Evolutionary conservation across 2,888 invertebrate genomes (phyloP), one percentile per base, ranked within the genome.

Genomic region (Phymatocera aterrima): DNA sequence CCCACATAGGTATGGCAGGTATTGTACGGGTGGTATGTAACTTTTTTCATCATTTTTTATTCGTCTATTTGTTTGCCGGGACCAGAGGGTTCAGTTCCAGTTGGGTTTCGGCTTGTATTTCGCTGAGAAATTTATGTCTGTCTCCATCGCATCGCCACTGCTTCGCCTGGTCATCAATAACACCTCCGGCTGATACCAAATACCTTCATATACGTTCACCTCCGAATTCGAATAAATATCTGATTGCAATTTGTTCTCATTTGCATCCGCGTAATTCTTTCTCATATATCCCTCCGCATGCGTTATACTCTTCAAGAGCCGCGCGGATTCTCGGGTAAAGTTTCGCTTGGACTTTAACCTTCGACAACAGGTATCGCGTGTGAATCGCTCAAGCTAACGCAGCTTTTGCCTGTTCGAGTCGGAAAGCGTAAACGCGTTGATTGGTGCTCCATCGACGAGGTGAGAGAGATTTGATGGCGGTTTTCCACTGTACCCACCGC

Each of bases 201-300:
- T 86, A 87, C 87, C 85, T 82, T 83, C 79, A 78, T 80, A 80
- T 79, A 82, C 80, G 82, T 83, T 84, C 83, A 84, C 85, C 82
- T 82, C 83, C 82, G 87, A 81, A 80, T 85, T 83, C 85, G 84
- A 87, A 86, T 87, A 87, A 87, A 86, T 87, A 87, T 87, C 87
- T 85, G 85, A 87, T 87, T 87, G 87, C 87, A 86, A 87, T 87
- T 87, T 87, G 86, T 85, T 87, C 86, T 84, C 84, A 85, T 85
- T 85, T 83, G 84, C 83, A 83, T 84, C 80, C 80, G 79, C 40
- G 75, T 72, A 72, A 72, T 72, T 72, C 51, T 51, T 72, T 21
- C 51, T 46, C 40, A 21, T 15, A 8, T 10, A 28, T 12, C 43
- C 24, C 6, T 24, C 28, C 15, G n/a, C 40, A 54, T 8, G 8